Base-by-base conservation (phyloP, 2,113 vertebrate genomes). In the Cyanoderma ruficeps region DNA sequence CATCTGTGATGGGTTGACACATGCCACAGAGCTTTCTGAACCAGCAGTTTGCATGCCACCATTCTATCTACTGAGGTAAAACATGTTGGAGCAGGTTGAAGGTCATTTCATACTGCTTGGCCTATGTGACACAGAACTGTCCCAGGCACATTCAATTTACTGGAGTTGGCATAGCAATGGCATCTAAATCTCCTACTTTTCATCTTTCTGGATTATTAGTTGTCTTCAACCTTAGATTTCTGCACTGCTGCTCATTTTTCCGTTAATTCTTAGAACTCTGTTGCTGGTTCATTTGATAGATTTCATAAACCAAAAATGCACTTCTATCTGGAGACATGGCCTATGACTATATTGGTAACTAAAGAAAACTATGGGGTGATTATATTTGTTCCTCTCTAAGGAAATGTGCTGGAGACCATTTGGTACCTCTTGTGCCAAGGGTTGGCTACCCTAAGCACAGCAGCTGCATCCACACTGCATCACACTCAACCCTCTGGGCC, bases 401-500 rank as follows among this genome's bases (percentile, higher is more conserved):
- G 37, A 11, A 15, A 74, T 35, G 41, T 56, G 23, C 41, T 84
- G 35, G 35, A 87, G 25, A 6, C 35, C 31, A 13, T 42, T 44
- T 61, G 17, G 39, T 37, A 23, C 20, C 33, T 69, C 2, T 21
- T 24, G 15, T 65, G 60, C 41, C 59, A 74, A 21, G 64, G 15
- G 37, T 33, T 89, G 81, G 21, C 52, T 72, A 10, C 24, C 31
- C n/a, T 27, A 7, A n/a, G 41, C 39, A 39, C 31, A 80, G 63
- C 33, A 77, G 27, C 59, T 92, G 33, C 27, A 39, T 64, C 33
- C 17, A 12, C 0, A 0, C 33, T 16, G 42, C 31, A 28, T 18
- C 0, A 0, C 59, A 37, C 18, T 64, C 63, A 52, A 15, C 13
- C 11, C n/a, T 60, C 53, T 42, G 30, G 49, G 49, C 8, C 41